Base-by-base conservation (phyloP, 2,888 invertebrate species). In the Brenthis daphne region DNA sequence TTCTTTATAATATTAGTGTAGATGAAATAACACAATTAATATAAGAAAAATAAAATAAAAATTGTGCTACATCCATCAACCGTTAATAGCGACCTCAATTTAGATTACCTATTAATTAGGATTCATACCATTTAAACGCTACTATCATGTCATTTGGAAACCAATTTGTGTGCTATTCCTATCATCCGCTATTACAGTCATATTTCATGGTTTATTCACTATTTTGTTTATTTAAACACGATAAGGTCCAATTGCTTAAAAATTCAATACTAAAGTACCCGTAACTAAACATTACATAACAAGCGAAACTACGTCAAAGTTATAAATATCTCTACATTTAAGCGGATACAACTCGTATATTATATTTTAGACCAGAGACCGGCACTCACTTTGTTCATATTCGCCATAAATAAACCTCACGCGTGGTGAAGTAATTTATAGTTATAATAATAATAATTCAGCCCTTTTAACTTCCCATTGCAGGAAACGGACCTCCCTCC, bases 121-220 rank as follows among this genome's bases (percentile, higher is more conserved):
- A 11, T 24, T 12, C 29, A 60, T 50, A 60, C n/a, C 47, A 16
- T 60, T 60, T 60, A n/a, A n/a, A 60, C 33, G 11, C 50, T n/a
- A n/a, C 50, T 50, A 60, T 50, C 33, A 43, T 43, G n/a, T 60
- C 16, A 29, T 60, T 60, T 60, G 33, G n/a, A 33, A 60, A 29
- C 50, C 50, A 50, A 50, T 50, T 29, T 29, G 14, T 60, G 33
- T 50, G 60, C 29, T 60, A 14, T 29, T 16, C 24, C 58, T 58
- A 60, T 48, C 48, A 29, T 60, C 48, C 48, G 47, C 29, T 48
- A 50, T 60, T 50, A 60, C 29, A 60, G 50, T n/a, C 60, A 33
- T n/a, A 33, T 50, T 60, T 50, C 60, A 60, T 60, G 33, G n/a
- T 29, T 16, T 60, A 60, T 60, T 29, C 29, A 60, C 48, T 48